Evolutionary conservation across 2,797 vertebrate species (phyloP).

Genomic region (Sebastiscus tertius): DNA sequence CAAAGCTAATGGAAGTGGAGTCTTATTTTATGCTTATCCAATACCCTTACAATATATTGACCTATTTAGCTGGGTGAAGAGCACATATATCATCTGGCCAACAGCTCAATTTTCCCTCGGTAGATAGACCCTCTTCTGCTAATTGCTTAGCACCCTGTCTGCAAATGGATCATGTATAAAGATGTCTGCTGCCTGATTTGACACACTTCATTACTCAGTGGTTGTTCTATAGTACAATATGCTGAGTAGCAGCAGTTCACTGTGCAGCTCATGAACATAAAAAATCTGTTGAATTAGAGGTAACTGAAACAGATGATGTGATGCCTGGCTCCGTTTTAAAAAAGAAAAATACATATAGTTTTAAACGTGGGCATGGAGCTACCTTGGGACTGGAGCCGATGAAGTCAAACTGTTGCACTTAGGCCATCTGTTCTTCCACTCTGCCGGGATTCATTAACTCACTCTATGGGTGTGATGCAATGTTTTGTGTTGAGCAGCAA

Average conservation of each 20-base stretch:
- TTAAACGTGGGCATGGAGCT: too few species aligned
- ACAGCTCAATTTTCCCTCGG: constrained; percentile 1
- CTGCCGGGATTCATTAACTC: constrained; percentile 2
- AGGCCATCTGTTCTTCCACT: not conserved
- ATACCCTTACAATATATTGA: constrained; percentile 17
- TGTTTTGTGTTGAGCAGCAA: not conserved
- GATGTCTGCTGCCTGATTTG: constrained; percentile 1
- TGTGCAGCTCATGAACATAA: not conserved
- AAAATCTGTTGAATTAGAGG: not conserved
- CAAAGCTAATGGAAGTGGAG: constrained; percentile 18
- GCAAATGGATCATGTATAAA: constrained; percentile 22
- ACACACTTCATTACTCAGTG: constrained; percentile 27
- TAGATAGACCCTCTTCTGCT: not conserved
- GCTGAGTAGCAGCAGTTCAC: not conserved
- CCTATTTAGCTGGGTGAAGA: constrained; percentile 16
- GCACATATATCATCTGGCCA: constrained; percentile 25
- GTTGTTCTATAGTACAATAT: not conserved
- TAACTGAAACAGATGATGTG: not conserved
- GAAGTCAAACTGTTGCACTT: not conserved
- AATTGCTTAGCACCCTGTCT: constrained; percentile 36
- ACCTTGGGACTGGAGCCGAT: not conserved
- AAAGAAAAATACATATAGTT: too few species aligned
- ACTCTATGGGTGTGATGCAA: not conserved
- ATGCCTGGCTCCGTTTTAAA: not conserved
- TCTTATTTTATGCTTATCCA: constrained; percentile 11